Evolutionary conservation across 2,888 invertebrate genomes (phyloP).

Genomic region (Tetranychus piercei): DNA sequence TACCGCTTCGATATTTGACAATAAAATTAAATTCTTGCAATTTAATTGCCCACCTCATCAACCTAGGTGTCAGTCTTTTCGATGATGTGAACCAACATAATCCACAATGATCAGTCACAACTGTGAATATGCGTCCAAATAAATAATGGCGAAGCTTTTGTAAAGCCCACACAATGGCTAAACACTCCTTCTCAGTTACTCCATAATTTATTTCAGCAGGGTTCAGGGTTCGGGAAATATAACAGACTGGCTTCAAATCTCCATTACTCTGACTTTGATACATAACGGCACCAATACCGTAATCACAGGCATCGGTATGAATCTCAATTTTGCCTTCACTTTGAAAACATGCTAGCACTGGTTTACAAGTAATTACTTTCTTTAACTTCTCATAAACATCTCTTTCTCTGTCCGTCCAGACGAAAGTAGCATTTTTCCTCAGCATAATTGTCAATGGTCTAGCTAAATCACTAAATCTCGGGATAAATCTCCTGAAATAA

Average conservation of each 20-base stretch:
- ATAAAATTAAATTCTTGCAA: slow-evolving; percentile 1
- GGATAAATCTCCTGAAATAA: slow-evolving; percentile 20
- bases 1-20: neutral
- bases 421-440: neutral
- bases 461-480: neutral
- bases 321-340: slow-evolving; percentile 6
- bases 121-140: neutral
- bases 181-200: slow-evolving; percentile 12
- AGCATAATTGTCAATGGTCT: slow-evolving; percentile 5
- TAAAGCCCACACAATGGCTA: slow-evolving; percentile 11
- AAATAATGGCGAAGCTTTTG: slow-evolving; percentile 14
- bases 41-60: neutral
- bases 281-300: neutral
- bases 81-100: slow-evolving; percentile 3
- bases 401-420: neutral
- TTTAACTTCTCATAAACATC: neutral
- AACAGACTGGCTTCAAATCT: neutral
- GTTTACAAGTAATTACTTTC: neutral
- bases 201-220: slow-evolving; percentile 10
- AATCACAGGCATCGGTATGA: slow-evolving; percentile 9
- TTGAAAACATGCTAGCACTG: slow-evolving; percentile 1
- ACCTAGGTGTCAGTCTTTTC: neutral
- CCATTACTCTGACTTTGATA: neutral
- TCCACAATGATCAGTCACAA: slow-evolving; percentile 14
- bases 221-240: neutral